Conservation (phyloP, 2,797 vertebrate genomes). For the Nothura maculosa region DNA sequence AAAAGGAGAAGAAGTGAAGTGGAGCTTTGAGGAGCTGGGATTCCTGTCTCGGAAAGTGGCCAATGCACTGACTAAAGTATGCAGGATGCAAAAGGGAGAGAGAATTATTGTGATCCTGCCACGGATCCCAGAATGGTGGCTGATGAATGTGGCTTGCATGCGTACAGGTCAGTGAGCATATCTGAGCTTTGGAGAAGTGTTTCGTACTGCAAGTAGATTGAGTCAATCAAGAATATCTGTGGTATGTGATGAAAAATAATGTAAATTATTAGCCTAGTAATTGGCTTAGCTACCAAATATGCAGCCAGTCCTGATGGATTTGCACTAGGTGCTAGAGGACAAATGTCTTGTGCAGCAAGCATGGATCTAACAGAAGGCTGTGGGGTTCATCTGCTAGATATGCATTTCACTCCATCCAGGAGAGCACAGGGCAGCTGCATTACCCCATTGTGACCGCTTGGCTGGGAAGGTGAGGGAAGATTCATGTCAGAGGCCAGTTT, state of each 20-base stretch:
- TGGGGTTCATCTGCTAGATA: not conserved
- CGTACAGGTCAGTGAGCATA: constrained; percentile 80
- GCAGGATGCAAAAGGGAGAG: constrained; percentile 81
- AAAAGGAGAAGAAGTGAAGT: constrained; percentile 79
- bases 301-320: not conserved
- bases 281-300: not conserved
- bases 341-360: not conserved
- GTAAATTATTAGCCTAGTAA: not conserved
- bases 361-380: not conserved
- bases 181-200: not conserved
- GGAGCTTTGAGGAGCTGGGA: constrained; percentile 87
- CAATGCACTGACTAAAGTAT: constrained; percentile 80
- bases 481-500: not conserved
- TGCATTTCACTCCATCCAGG: not conserved
- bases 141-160: constrained; percentile 84
- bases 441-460: not conserved
- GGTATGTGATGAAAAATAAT: not conserved
- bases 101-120: constrained; percentile 82
- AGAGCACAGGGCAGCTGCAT: not conserved
- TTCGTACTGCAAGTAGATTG: accelerated
- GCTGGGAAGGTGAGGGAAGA: not conserved
- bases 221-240: not conserved
- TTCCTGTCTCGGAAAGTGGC: constrained; percentile 82
- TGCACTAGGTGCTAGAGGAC: not conserved
- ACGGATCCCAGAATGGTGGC: constrained; percentile 88